phyloP scores from a whole-genome alignment of 2,113 vertebrate genomes.

The Oncorhynchus nerka region DNA sequence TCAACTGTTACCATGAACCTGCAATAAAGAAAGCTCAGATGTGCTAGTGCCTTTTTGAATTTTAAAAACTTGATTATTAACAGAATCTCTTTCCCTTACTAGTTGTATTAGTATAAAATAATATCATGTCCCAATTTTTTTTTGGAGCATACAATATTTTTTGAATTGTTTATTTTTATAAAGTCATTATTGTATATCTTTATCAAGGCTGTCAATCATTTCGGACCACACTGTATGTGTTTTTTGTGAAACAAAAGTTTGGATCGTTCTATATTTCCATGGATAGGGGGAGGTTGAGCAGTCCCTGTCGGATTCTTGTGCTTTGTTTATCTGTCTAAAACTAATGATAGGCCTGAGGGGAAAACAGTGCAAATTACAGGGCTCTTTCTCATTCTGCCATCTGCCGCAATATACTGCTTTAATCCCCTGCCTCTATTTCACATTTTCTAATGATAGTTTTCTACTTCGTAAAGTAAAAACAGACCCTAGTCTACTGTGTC shows the following conservation, averaged over 20 bases:
- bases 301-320: neutral
- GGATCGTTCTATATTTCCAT: neutral
- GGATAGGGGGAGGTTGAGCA: neutral
- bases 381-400: constrained; percentile 39
- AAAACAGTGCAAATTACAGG: constrained; percentile 30
- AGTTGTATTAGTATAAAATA: too few relatives aligned
- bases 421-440: constrained; percentile 26
- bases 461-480: constrained; percentile 15
- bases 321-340: constrained; percentile 1
- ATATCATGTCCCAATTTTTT: too few relatives aligned
- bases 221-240: neutral
- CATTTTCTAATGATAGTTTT: constrained; percentile 23
- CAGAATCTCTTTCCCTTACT: too few relatives aligned
- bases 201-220: too few relatives aligned
- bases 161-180: too few relatives aligned
- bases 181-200: too few relatives aligned
- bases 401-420: constrained; percentile 29
- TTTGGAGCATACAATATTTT: too few relatives aligned
- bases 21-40: too few relatives aligned
- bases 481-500: constrained; percentile 4
- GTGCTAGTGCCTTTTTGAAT: too few relatives aligned
- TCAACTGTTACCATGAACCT: too few relatives aligned
- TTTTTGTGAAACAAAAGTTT: neutral
- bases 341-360: constrained; percentile 5
- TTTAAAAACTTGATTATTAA: too few relatives aligned